These are phyloP conservation scores for Apogon talboti DNA, from an alignment of 2,797 vertebrate species.

Conservation along the genomic window DNA sequence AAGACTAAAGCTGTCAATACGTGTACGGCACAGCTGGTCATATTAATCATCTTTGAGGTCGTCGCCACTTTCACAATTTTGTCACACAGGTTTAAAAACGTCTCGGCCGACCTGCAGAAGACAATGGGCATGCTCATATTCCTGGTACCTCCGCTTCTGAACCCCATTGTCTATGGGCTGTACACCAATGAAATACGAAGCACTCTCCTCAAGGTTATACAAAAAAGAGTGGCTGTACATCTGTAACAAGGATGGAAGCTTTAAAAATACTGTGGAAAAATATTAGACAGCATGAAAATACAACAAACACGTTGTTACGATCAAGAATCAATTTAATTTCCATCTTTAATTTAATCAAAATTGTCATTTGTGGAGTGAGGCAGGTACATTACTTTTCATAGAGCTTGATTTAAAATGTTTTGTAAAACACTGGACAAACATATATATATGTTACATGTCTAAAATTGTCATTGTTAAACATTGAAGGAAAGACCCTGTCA, in stretches of 20 bases:
- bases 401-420: too few relatives aligned
- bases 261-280: too few relatives aligned
- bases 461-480: too few relatives aligned
- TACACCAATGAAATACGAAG: constrained; percentile 78
- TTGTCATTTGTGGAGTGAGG: too few relatives aligned
- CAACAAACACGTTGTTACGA: too few relatives aligned
- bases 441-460: too few relatives aligned
- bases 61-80: constrained; percentile 79
- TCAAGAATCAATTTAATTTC: too few relatives aligned
- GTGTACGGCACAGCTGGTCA: constrained; percentile 77
- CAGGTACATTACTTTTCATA: too few relatives aligned
- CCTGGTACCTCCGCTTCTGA: constrained; percentile 78
- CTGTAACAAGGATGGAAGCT: background rate
- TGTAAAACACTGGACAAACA: too few relatives aligned
- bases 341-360: too few relatives aligned
- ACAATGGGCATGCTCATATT: constrained; percentile 84
- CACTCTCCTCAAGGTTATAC: constrained; percentile 62
- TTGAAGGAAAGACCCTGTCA: too few relatives aligned
- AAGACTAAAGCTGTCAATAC: constrained; percentile 82
- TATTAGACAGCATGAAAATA: too few relatives aligned
- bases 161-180: constrained; percentile 83
- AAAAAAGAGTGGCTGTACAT: constrained; percentile 25
- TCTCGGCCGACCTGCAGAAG: constrained; percentile 77
- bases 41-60: constrained; percentile 79
- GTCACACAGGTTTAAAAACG: constrained; percentile 78